phyloP scores from a whole-genome alignment of 2,797 vertebrate species.

The Typhlichthys eigenmanni region DNA sequence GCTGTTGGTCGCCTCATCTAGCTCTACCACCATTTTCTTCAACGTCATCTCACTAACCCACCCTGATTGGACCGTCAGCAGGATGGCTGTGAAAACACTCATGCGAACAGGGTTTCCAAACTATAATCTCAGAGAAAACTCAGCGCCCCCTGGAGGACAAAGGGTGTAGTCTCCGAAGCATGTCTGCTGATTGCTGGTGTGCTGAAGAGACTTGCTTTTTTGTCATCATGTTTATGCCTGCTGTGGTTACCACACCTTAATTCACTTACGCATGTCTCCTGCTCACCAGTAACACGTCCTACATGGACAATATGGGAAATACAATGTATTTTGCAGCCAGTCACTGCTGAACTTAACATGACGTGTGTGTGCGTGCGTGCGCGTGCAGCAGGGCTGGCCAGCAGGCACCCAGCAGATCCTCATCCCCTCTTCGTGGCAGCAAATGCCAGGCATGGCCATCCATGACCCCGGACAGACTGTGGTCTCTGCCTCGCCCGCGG shows the following conservation, averaged over 20 bases:
- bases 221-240: constrained; percentile 6
- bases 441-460: constrained; percentile 92
- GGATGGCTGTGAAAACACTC: no score
- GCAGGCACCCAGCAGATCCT: constrained; percentile 95
- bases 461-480: constrained; percentile 91
- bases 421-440: constrained; percentile 96
- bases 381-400: constrained; percentile 94
- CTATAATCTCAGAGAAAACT: no score
- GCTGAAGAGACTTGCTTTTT: constrained; percentile 5
- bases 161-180: constrained; percentile 14
- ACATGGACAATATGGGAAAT: no score
- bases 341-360: not conserved
- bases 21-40: no score
- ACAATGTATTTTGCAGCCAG: not conserved
- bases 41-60: no score
- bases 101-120: no score
- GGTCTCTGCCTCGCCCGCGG: constrained; percentile 81
- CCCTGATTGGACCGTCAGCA: no score
- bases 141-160: no score
- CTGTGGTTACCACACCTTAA: constrained; percentile 2
- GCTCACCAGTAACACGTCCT: constrained; percentile 23
- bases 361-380: constrained; percentile 4
- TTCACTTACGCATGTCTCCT: constrained; percentile 12
- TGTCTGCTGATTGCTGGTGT: constrained; percentile 69
- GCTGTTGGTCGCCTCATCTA: no score